phyloP scores from a whole-genome alignment of 2,113 vertebrate genomes.

The Butastur rufipennis region DNA sequence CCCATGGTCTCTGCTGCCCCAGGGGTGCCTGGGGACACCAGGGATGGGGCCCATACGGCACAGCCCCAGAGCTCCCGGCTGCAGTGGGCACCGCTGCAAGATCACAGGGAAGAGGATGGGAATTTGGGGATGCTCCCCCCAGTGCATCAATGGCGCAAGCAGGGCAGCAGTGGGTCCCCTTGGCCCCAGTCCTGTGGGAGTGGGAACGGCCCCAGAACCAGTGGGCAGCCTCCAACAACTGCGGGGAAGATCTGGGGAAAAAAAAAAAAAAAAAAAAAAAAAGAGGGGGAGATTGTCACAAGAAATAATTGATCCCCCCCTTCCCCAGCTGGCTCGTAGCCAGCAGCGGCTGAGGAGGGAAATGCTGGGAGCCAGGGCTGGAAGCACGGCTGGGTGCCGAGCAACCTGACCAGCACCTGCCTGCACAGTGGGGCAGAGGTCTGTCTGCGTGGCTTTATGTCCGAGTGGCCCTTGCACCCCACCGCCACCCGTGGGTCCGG shows the following conservation, averaged over 20 bases:
- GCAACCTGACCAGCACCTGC: background rate
- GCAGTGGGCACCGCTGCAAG: too few species aligned
- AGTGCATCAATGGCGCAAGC: too few species aligned
- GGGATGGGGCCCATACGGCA: too few species aligned
- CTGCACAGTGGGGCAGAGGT: background rate
- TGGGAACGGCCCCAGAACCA: background rate
- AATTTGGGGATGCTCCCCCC: background rate
- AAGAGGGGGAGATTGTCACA: fast-evolving
- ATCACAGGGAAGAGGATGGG: background rate
- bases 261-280: background rate
- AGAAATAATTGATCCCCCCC: background rate
- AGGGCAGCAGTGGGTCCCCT: background rate
- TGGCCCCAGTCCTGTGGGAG: fast-evolving
- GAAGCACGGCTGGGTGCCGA: fast-evolving
- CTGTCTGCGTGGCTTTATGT: fast-evolving
- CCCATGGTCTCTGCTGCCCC: background rate
- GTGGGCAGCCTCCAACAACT: background rate
- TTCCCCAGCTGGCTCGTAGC: fast-evolving
- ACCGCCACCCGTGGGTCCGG: fast-evolving
- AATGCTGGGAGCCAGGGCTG: background rate
- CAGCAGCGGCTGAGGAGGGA: background rate
- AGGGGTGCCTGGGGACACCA: too few species aligned
- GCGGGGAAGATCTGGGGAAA: fast-evolving
- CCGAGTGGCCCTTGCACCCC: fast-evolving
- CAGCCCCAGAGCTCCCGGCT: background rate